Evolutionary conservation across 2,888 invertebrate genomes (phyloP), one percentile per base, ranked within the genome.

Genomic region (Tetanocera ferruginea): DNA sequence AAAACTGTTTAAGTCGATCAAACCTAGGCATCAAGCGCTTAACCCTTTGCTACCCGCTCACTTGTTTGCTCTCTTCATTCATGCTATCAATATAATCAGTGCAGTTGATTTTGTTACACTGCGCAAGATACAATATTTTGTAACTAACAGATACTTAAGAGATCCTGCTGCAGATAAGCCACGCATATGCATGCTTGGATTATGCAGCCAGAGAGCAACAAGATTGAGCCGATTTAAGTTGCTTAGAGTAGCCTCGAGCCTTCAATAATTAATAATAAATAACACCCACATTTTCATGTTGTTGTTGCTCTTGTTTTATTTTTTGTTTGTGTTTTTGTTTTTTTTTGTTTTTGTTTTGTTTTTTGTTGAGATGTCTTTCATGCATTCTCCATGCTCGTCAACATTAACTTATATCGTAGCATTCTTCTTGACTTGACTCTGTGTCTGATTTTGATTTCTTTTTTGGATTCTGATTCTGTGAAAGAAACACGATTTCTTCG

Each of bases 231-330:
- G 57, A 25, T 14, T 60, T 23, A 23, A 28, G 43, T 19, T 43
- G 34, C 19, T 64, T 43, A 51, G 64, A 25, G 49, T 31, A 62
- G 49, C 62, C 62, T 49, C 34, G 52, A 75, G 64, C 37, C 37
- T 79, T 60, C 76, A 79, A 82, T 81, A 83, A 83, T 83, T 83
- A 82, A 83, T 83, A 82, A 83, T 83, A 79, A 83, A 80, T 81
- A 80, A 81, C 82, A 80, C 81, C 80, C 82, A 80, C 81, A 19
- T 43, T 55, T 62, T 60, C 71, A 37, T n/a, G 51, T 70, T 70
- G 25, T 70, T 67, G 69, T 51, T 14, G 31, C 34, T 69, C 62
- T 28, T 25, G 55, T 74, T 62, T 17, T n/a, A 52, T n/a, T 52
- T 28, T 25, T 17, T 49, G 28, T 19, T 69, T 62, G 34, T 25